Evolutionary conservation across 2,113 vertebrate genomes (phyloP).

Genomic region (Phaethon lepturus): DNA sequence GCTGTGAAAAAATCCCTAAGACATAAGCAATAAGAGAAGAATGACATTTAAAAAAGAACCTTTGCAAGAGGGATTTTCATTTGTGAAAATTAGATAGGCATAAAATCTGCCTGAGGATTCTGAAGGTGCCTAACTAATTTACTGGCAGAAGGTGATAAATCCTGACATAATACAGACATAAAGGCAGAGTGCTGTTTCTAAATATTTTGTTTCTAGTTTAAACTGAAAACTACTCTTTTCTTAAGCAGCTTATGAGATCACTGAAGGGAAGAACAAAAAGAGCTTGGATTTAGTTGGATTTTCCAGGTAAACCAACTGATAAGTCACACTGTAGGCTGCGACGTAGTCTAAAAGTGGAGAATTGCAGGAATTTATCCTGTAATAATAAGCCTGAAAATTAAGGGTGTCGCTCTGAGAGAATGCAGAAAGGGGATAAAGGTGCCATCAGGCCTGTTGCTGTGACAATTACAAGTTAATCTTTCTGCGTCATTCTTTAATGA

Average conservation of each 20-base stretch:
- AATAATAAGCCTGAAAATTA: not conserved
- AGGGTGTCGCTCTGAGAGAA: not conserved
- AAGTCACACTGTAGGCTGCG: not conserved
- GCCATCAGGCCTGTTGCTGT: not conserved
- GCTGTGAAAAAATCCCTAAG: not conserved
- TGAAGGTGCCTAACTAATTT: not conserved
- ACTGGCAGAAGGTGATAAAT: not conserved
- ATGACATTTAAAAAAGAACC: not conserved
- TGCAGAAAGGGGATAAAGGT: not conserved
- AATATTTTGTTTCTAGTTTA: constrained; percentile 32
- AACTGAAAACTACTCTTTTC: not conserved
- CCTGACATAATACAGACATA: not conserved
- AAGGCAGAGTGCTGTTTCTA: not conserved
- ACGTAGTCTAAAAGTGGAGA: not conserved
- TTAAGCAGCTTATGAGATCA: constrained; percentile 9
- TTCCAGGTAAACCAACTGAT: not conserved
- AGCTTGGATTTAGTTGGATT: constrained; percentile 1
- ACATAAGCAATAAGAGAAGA: not conserved
- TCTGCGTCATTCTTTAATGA: not conserved
- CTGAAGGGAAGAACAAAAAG: not conserved
- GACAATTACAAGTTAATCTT: not conserved
- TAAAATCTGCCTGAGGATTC: not conserved
- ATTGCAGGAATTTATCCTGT: not conserved
- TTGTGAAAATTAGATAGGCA: not conserved
- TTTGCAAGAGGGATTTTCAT: not conserved